Base-by-base conservation (phyloP, 1,140 invertebrate species). In the Forficula auricularia region DNA sequence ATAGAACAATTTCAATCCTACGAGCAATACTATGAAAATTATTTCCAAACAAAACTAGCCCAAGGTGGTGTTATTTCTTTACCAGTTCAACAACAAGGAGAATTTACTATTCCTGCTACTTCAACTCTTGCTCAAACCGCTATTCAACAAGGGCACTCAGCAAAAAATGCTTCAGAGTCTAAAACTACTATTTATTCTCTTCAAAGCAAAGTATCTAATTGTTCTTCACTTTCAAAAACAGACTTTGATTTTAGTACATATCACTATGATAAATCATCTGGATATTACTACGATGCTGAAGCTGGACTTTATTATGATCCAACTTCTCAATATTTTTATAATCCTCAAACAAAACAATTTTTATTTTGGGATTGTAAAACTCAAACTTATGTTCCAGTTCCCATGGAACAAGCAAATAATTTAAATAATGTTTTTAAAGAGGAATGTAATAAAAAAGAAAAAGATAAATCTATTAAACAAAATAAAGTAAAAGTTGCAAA, bases 281-380 rank as follows among this genome's bases (percentile, higher is more conserved):
- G 73, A 1, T 79, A 73, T 54, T 77, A 75, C 50, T 77, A 72
- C 54, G 75, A 78, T 53, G 58, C 70, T 2, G 47, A 54, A 1
- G 74, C 72, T 19, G 62, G 63, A 2, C 61, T 75, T 10, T 77
- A 77, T 52, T 78, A 75, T 50, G 72, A 75, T 61, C 54, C 71
- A 12, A 70, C 60, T 44, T 66, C 69, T 32, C 66, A 68, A 52
- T 70, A 67, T 47, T 61, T 56, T 46, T 62, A 58, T 45, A 76
- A 77, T 59, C 51, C 69, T 15, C 51, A 60, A 40, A 71, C 64
- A n/a, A 59, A 64, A 34, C 59, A 71, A 51, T 78, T 71, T 56
- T 54, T 74, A 50, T 76, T 74, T 50, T 78, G 75, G 73, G 69
- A 72, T 56, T 42, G 51, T 2, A 57, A 58, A 16, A 57, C 62